Base-by-base conservation (phyloP, 1,140 invertebrate species). In the Melanaphis sacchari region DNA sequence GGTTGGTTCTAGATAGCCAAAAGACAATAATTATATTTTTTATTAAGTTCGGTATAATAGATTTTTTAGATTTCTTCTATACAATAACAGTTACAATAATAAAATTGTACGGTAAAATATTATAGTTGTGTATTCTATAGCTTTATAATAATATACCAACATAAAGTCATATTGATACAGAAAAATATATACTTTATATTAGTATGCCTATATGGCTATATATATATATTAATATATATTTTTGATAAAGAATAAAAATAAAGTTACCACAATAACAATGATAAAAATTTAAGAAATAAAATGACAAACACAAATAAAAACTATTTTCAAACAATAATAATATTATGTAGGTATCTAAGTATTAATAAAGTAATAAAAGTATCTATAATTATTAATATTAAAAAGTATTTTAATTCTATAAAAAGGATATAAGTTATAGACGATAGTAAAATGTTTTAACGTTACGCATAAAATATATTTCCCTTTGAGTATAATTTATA, bases 31-130 rank as follows among this genome's bases (percentile, higher is more conserved):
- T 82, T 82, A 82, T 36, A 82, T 7, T 59, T 9, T 82, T 82
- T 82, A 82, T 82, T 82, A 87, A 87, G 41, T 87, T 88, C 31
- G 21, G 43, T 49, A n/a, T n/a, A n/a, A 88, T 43, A 26, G 21
- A 46, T n/a, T 88, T 87, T 46, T 46, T 88, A 88, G 40, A 88
- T 31, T 46, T 88, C 43, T 46, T 88, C 85, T 46, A 88, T 88
- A 88, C 41, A 88, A 88, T 88, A 88, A 88, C 85, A 46, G 85
- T 88, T 26, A 87, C 43, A 46, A 87, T 87, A 87, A 87, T n/a
- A n/a, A 46, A 46, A 31, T 31, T n/a, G 26, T 31, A 82, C 36
- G 22, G 40, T 31, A 43, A 43, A 85, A 31, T 85, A 84, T 84
- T 41, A 41, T 43, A 43, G 41, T 85, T 31, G 41, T 85, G 31